Percentiles rank a stretch among this genome's conserved stretches.
phyloP scores from a whole-genome alignment of 2,888 invertebrate species.

The Strigamia transsilvanica region DNA sequence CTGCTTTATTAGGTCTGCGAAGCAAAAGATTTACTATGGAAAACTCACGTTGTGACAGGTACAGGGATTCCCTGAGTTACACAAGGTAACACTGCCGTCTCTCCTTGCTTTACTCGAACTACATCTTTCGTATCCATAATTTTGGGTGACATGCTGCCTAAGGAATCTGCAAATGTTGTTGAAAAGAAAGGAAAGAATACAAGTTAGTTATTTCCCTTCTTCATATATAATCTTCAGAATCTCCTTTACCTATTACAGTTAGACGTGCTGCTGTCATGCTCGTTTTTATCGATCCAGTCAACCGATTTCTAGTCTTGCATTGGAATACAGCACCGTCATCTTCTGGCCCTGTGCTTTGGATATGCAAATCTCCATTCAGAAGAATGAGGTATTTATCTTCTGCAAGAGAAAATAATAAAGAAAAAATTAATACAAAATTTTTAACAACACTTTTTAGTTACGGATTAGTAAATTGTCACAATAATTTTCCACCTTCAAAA shows the following conservation, averaged over 20 bases:
- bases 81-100: conserved; percentile 52
- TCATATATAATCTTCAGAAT: background rate
- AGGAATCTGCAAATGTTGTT: conserved; percentile 50
- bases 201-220: conserved; percentile 1
- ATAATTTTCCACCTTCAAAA: background rate
- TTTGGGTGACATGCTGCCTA: conserved; percentile 50
- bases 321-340: conserved; percentile 52
- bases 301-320: conserved; percentile 52
- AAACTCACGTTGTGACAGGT: conserved; percentile 52
- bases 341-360: conserved; percentile 51
- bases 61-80: conserved; percentile 52
- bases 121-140: conserved; percentile 51
- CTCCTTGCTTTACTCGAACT: conserved; percentile 51
- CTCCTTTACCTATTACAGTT: conserved; percentile 42
- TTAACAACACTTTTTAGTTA: background rate
- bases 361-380: conserved; percentile 52
- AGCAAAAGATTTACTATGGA: conserved; percentile 4
- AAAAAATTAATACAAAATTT: too few relatives aligned
- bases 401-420: conserved; percentile 17
- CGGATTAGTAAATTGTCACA: too few relatives aligned
- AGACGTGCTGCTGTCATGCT: conserved; percentile 50
- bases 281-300: conserved; percentile 50
- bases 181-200: background rate
- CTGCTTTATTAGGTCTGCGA: background rate
- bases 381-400: conserved; percentile 53